Evolutionary conservation across 2,797 vertebrate genomes (phyloP), one percentile per base, ranked within the genome.

Genomic region (Adelosebastes latens): DNA sequence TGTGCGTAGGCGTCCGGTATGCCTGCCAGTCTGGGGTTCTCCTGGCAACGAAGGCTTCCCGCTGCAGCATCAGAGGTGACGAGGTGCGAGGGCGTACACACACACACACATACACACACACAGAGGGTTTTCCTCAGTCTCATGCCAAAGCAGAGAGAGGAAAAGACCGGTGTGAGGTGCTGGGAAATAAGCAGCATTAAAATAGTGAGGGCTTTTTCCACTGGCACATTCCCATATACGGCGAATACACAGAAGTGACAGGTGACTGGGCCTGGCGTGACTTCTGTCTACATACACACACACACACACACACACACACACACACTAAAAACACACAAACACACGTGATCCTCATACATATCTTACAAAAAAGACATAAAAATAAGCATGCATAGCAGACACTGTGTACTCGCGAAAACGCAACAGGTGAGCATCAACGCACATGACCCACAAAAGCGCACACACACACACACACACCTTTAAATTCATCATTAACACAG

Each of bases 1-100:
- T 82, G 58, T 75, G 89, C 69, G 92, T 94, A 89, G 92, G 93
- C 89, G 92, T 93, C 86, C 29, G 65, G 92, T 86, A 88, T 90
- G 92, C 93, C 93, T 95, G 93, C 93, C 92, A 94, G 93, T 95
- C 93, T 95, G 93, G 94, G 92, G 90, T 89, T 95, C 92, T 94
- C 90, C 93, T 94, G 93, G 93, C 94, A 90, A 66, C 22, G 29
- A 72, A 78, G 82, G 89, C 87, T 93, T 94, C 93, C 91, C 91
- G 72, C 89, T 94, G 91, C 88, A 91, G 93, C 92, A 93, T 93
- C 93, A 93, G 89, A 94, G 89, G 93, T 93, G 93, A 94, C 91
- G 91, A 94, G 93, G 93, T 94, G 93, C 93, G 87, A 93, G 93
- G 91, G 92, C 85, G 89, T 88, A 84, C 70, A 52, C 66, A 79